Base-by-base conservation (phyloP, 2,888 invertebrate species). In the Halocaridina rubra region DNA sequence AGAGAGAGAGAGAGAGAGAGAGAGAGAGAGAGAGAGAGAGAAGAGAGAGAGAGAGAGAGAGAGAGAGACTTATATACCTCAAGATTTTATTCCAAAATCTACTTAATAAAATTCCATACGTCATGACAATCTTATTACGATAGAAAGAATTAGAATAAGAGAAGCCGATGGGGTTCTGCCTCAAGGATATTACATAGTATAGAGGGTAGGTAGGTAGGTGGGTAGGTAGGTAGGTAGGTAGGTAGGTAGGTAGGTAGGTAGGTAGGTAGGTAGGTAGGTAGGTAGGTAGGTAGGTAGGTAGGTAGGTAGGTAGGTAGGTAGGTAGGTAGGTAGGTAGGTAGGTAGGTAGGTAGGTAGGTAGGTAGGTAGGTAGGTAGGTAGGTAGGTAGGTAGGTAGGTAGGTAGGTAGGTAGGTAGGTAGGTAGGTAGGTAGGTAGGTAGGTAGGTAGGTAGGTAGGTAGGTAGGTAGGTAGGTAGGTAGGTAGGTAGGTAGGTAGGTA, bases 141-240 rank as follows among this genome's bases (percentile, higher is more conserved):
- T n/a, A n/a, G n/a, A n/a, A n/a, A n/a, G n/a, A n/a, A n/a, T n/a
- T n/a, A n/a, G n/a, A n/a, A n/a, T n/a, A n/a, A n/a, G n/a, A n/a
- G n/a, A n/a, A n/a, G n/a, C n/a, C n/a, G n/a, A n/a, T n/a, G n/a
- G n/a, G n/a, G n/a, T n/a, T n/a, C n/a, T n/a, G n/a, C n/a, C n/a
- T n/a, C n/a, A n/a, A n/a, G n/a, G n/a, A n/a, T n/a, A n/a, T n/a
- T n/a, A n/a, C n/a, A n/a, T n/a, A n/a, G n/a, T n/a, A 67, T 3
- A 33, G 32, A 32, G 33, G 32, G 32, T 19, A 32, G 71, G n/a
- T n/a, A n/a, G n/a, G n/a, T n/a, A n/a, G n/a, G n/a, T n/a, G n/a
- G n/a, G n/a, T n/a, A n/a, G n/a, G 71, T 32, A 71, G 33, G 71
- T 32, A 71, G 71, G 24, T 10, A 74, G 74, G 39, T 46, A 33